Conservation (phyloP, 2,888 invertebrate genomes). For the Hyposoter didymator region DNA sequence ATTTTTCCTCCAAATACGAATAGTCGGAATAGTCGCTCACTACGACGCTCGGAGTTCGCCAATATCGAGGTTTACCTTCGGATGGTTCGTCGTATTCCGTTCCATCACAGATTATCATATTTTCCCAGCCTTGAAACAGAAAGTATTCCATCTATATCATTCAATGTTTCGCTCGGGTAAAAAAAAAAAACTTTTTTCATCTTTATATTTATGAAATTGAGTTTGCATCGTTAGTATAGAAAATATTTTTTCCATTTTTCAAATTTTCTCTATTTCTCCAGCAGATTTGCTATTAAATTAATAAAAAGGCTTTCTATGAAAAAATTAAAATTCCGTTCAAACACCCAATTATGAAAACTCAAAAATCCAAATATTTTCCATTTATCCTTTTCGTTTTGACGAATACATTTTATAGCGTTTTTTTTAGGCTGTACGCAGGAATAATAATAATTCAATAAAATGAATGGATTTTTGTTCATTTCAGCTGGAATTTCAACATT, state of each 20-base stretch:
- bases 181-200: background rate
- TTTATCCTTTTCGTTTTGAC: background rate
- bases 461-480: background rate
- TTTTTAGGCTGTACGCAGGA: too few relatives aligned
- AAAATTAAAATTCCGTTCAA: too few relatives aligned
- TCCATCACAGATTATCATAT: conserved; percentile 73
- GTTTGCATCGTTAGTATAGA: too few relatives aligned
- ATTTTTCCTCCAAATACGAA: conserved; percentile 81
- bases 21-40: conserved; percentile 95
- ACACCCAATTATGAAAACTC: too few relatives aligned
- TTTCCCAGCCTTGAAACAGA: conserved; percentile 76
- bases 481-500: background rate
- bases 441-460: too few relatives aligned
- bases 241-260: too few relatives aligned
- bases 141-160: background rate
- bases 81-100: conserved; percentile 76
- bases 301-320: too few relatives aligned
- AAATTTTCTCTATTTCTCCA: too few relatives aligned
- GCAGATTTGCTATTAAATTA: too few relatives aligned
- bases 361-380: background rate
- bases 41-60: conserved; percentile 94
- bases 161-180: background rate
- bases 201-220: background rate
- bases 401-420: background rate
- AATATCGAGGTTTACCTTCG: conserved; percentile 85